phyloP scores from a whole-genome alignment of 2,797 vertebrate genomes.

The Eutrigla gurnardus region DNA sequence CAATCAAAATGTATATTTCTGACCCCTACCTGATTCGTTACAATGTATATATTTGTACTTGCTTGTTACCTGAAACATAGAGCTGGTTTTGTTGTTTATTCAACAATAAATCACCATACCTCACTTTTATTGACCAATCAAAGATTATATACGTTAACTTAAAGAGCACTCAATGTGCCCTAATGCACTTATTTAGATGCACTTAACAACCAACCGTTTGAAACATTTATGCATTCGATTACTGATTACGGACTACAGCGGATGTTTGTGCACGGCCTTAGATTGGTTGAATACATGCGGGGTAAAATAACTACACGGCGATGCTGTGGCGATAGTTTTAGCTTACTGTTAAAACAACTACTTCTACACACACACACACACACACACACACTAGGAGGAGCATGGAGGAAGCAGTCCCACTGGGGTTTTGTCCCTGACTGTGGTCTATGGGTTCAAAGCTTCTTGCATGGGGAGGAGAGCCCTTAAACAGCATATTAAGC shows the following conservation, averaged over 20 bases:
- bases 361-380: conserved; percentile 43
- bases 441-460: conserved; percentile 87
- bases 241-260: background rate
- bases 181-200: background rate
- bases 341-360: conserved; percentile 56
- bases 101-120: background rate
- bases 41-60: background rate
- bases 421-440: conserved; percentile 82
- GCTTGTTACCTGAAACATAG: background rate
- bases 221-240: background rate
- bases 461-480: conserved; percentile 83
- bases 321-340: conserved; percentile 6
- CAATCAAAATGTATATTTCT: background rate
- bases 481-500: conserved; percentile 89
- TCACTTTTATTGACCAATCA: background rate
- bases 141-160: background rate
- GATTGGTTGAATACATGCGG: conserved; percentile 7
- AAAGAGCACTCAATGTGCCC: background rate
- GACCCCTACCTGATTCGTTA: background rate
- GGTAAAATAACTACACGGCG: conserved; percentile 11
- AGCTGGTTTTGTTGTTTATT: background rate
- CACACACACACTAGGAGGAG: conserved; percentile 51
- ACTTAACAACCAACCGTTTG: background rate
- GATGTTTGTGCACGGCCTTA: conserved; percentile 12
- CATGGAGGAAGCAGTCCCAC: conserved; percentile 79